Evolutionary conservation across 2,113 vertebrate species (phyloP).

Genomic region (Leiothrix lutea): DNA sequence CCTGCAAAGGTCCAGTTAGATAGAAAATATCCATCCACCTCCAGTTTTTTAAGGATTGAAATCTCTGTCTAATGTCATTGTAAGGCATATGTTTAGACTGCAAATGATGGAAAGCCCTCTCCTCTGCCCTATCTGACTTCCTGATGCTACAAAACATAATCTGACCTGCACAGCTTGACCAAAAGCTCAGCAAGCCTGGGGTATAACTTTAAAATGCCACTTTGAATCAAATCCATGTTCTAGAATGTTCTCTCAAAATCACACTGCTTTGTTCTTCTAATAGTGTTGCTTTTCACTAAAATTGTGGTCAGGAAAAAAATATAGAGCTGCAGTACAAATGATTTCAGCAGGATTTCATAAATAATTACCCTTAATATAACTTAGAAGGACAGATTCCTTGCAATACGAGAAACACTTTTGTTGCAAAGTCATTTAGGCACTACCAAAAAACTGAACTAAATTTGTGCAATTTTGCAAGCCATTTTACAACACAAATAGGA

Average conservation of each 20-base stretch:
- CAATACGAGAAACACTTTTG: background rate
- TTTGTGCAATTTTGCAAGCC: background rate
- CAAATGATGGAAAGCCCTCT: background rate
- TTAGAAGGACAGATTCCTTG: background rate
- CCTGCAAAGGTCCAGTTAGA: background rate
- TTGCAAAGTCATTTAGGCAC: background rate
- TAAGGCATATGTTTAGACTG: background rate
- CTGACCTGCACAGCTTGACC: background rate
- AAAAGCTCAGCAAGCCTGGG: background rate
- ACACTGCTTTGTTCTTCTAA: background rate
- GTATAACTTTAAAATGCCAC: constrained; percentile 14
- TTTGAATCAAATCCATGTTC: background rate
- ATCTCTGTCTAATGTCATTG: background rate
- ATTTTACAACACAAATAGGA: background rate
- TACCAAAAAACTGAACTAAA: background rate
- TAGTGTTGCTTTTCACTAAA: background rate
- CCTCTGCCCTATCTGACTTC: background rate
- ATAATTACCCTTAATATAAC: background rate
- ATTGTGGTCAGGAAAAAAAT: background rate
- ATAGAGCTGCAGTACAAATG: fast-evolving
- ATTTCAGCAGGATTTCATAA: background rate
- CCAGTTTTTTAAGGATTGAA: background rate
- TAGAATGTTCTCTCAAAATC: background rate
- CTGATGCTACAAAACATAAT: background rate
- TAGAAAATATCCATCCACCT: background rate